Percentiles rank a stretch among this genome's conserved stretches.
Conservation (phyloP, 2,888 invertebrate genomes). For the Lochmaea capreae region DNA sequence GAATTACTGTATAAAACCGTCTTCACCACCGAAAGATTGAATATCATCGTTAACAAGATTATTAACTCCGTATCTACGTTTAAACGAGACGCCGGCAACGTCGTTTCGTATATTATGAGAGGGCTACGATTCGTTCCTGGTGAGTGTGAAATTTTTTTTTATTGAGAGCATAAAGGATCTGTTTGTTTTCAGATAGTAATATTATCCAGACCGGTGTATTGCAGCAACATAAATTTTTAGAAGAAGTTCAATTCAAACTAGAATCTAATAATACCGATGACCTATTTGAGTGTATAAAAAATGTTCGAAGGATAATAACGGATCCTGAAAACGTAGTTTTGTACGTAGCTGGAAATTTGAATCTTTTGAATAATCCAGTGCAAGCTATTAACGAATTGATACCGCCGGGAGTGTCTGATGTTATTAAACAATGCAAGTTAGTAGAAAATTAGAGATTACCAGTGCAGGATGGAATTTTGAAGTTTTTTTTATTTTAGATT, state of each 20-base stretch:
- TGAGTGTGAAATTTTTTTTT: slow-evolving; percentile 37
- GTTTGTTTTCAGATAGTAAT: slow-evolving; percentile 73
- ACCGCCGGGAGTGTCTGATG: slow-evolving; percentile 38
- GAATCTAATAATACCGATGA: slow-evolving; percentile 66
- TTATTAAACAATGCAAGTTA: slow-evolving; percentile 43
- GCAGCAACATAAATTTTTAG: slow-evolving; percentile 82
- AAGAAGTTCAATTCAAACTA: slow-evolving; percentile 72
- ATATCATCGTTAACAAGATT: slow-evolving; percentile 84
- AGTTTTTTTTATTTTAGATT: slow-evolving; percentile 54
- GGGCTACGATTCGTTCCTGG: slow-evolving; percentile 68
- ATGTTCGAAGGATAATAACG: slow-evolving; percentile 72
- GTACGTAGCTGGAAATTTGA: slow-evolving; percentile 80
- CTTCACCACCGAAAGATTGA: slow-evolving; percentile 79
- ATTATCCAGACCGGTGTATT: slow-evolving; percentile 77
- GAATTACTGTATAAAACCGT: slow-evolving; percentile 80
- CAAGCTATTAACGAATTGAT: slow-evolving; percentile 56
- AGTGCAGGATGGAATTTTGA: too few relatives aligned
- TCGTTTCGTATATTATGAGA: slow-evolving; percentile 73
- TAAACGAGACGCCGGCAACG: slow-evolving; percentile 78
- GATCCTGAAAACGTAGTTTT: slow-evolving; percentile 73
- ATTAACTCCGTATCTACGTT: slow-evolving; percentile 83
- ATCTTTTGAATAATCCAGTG: slow-evolving; percentile 69
- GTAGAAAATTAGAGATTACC: slow-evolving; percentile 14
- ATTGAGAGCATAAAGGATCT: neutral
- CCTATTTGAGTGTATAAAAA: slow-evolving; percentile 69